These are phyloP conservation scores for Silurus glanis DNA, from an alignment of 2,113 vertebrate genomes.

Conservation along the genomic window DNA sequence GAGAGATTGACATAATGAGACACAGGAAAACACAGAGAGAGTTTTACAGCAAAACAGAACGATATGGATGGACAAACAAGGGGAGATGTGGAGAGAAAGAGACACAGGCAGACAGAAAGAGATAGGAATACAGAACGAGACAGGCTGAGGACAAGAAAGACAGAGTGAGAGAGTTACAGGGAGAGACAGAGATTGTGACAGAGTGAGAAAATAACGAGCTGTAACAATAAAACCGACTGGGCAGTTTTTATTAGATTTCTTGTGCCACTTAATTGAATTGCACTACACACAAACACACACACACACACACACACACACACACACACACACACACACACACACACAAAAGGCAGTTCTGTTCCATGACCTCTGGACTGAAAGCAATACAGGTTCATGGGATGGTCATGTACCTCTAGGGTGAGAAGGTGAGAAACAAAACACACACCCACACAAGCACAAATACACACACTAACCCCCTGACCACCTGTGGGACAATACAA, in stretches of 20 bases:
- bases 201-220: not conserved
- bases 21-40: not conserved
- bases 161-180: not conserved
- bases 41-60: not conserved
- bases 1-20: not conserved
- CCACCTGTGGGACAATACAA: conserved; percentile 59
- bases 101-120: too few relatives aligned
- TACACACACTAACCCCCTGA: conserved; percentile 1
- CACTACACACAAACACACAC: conserved; percentile 31
- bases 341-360: not conserved
- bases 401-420: conserved; percentile 53
- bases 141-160: not conserved
- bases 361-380: conserved; percentile 37
- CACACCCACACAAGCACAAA: conserved; percentile 2
- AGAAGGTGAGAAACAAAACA: conserved; percentile 53
- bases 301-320: conserved; percentile 29
- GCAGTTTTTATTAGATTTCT: conserved; percentile 44
- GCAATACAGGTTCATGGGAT: conserved; percentile 53
- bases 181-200: not conserved
- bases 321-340: conserved; percentile 36
- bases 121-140: not conserved
- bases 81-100: not conserved
- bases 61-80: not conserved
- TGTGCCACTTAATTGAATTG: conserved; percentile 40
- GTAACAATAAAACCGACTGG: conserved; percentile 27